Evolutionary conservation across 2,797 vertebrate species (phyloP).

Genomic region (Menidia menidia): DNA sequence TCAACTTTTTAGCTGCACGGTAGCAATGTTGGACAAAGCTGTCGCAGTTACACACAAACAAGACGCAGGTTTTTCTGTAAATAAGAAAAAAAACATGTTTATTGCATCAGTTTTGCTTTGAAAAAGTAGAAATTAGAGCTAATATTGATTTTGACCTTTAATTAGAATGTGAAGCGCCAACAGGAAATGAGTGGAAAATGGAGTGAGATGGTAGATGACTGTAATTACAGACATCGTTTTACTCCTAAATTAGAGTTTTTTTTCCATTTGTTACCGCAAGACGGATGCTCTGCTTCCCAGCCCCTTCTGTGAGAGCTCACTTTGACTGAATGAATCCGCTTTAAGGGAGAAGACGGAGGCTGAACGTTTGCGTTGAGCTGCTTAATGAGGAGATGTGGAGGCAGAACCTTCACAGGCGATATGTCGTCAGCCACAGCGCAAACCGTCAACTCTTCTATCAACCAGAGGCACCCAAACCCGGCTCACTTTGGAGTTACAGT

Average conservation of each 20-base stretch:
- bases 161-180: neutral
- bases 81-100: neutral
- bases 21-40: conserved; percentile 3
- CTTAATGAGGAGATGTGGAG: neutral
- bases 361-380: neutral
- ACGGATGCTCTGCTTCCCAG: neutral
- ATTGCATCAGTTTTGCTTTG: no score
- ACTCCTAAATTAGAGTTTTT: neutral
- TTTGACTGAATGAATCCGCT: conserved; percentile 1
- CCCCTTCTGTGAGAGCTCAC: neutral
- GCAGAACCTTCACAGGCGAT: neutral
- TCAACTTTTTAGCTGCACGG: conserved; percentile 11
- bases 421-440: neutral
- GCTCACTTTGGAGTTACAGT: no score
- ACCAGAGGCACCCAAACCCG: no score
- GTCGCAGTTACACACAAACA: conserved; percentile 7
- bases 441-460: no score
- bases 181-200: neutral
- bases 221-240: conserved; percentile 9
- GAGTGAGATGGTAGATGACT: neutral
- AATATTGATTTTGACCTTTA: neutral
- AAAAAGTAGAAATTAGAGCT: neutral
- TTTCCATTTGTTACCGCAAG: neutral
- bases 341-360: neutral
- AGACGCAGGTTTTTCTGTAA: neutral